Percentiles rank a stretch among this genome's conserved stretches.
Conservation (phyloP, 2,113 vertebrate species). For the Atherinomorus stipes region DNA sequence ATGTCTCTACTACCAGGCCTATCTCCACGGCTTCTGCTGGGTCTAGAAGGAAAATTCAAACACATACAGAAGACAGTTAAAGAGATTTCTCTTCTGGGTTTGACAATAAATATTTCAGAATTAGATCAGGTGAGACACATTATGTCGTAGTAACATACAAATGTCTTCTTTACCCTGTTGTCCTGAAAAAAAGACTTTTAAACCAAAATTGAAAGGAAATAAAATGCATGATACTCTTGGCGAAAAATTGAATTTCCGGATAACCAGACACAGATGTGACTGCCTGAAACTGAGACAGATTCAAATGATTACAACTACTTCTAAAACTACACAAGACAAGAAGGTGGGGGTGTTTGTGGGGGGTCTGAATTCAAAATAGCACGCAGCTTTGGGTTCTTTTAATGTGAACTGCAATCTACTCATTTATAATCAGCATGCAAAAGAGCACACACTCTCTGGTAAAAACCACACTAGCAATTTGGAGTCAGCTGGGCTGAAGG, state of each 20-base stretch:
- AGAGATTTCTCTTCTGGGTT: background rate
- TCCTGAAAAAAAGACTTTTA: background rate
- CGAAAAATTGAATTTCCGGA: slow-evolving; percentile 50
- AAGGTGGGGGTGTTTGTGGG: too few species aligned
- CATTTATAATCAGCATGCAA: background rate
- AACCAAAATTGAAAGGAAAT: slow-evolving; percentile 27
- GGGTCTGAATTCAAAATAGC: slow-evolving; percentile 38
- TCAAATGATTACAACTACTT: slow-evolving; percentile 6
- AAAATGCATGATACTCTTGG: slow-evolving; percentile 17
- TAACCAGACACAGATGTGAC: slow-evolving; percentile 29
- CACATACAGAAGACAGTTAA: slow-evolving; percentile 5
- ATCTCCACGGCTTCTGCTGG: slow-evolving; percentile 65
- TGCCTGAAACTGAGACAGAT: slow-evolving; percentile 24
- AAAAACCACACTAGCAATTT: slow-evolving; percentile 33
- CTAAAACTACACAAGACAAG: background rate
- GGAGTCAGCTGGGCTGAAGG: slow-evolving; percentile 29
- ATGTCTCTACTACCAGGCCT: slow-evolving; percentile 52
- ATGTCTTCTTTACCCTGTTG: background rate
- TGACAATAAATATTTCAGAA: background rate
- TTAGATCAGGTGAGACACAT: slow-evolving; percentile 11
- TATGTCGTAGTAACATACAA: too few species aligned
- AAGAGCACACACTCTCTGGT: slow-evolving; percentile 31
- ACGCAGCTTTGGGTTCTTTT: slow-evolving; percentile 19
- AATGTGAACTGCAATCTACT: slow-evolving; percentile 33
- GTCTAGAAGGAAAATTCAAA: slow-evolving; percentile 44